phyloP scores from a whole-genome alignment of 2,113 vertebrate genomes.

The Hemiscyllium ocellatum region DNA sequence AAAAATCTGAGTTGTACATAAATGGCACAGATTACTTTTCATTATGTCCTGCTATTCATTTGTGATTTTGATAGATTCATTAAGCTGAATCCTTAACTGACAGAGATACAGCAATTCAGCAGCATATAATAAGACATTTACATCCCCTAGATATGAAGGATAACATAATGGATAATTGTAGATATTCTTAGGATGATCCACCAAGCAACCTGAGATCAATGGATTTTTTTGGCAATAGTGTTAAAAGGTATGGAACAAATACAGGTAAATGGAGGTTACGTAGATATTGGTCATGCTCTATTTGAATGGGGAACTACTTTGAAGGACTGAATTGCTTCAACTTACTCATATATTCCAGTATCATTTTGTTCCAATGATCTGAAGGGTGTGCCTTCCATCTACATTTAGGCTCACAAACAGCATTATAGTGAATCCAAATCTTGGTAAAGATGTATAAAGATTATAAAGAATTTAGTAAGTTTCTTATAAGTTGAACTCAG shows the following conservation, averaged over 20 bases:
- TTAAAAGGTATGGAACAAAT: background rate
- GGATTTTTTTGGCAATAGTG: background rate
- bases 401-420: background rate
- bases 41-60: constrained; percentile 17
- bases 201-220: background rate
- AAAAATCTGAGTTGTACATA: constrained; percentile 14
- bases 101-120: background rate
- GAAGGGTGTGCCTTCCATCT: constrained; percentile 11
- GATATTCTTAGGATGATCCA: constrained; percentile 25
- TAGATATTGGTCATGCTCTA: background rate
- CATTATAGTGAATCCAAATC: background rate
- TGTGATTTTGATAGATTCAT: background rate
- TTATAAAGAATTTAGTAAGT: background rate
- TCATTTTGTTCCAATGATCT: background rate
- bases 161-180: background rate
- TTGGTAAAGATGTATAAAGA: background rate
- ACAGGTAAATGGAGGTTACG: background rate
- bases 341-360: background rate
- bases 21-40: background rate
- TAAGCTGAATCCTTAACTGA: constrained; percentile 17
- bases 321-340: background rate
- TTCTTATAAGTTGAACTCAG: background rate
- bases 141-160: background rate
- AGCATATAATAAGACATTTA: background rate
- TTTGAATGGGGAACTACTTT: background rate